These are phyloP conservation scores for Lacerta viridis DNA, from an alignment of 2,797 vertebrate genomes.

Conservation along the genomic window DNA sequence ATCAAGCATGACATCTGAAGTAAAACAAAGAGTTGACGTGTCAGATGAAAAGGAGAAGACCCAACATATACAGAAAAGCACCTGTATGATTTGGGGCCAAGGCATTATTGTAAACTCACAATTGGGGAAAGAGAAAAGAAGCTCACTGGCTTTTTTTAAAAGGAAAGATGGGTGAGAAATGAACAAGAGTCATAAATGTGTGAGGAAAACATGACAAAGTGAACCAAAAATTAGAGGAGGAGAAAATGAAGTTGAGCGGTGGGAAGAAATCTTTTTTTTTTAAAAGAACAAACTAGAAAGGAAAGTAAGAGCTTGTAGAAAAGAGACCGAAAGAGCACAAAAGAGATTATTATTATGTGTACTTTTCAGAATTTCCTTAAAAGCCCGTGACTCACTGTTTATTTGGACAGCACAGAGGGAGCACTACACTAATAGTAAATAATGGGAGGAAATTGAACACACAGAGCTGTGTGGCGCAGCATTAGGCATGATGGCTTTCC, in stretches of 20 bases:
- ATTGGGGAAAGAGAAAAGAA: background rate
- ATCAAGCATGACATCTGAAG: no score
- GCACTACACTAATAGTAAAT: accelerated
- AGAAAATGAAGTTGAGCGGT: background rate
- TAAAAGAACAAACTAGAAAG: background rate
- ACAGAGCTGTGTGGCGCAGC: background rate
- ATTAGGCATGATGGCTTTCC: background rate
- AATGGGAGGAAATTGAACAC: background rate
- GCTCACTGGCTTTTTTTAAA: background rate
- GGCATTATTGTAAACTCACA: background rate
- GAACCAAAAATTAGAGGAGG: background rate
- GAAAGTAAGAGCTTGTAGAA: background rate
- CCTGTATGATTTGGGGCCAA: background rate
- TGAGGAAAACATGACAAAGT: background rate
- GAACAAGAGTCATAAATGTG: background rate
- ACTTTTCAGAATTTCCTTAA: slow-evolving; percentile 21
- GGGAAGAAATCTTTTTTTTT: no score
- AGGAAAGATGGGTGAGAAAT: background rate
- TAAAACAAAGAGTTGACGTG: no score
- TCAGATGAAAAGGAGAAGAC: background rate
- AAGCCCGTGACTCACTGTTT: background rate
- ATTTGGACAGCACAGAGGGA: background rate
- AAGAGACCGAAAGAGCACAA: background rate
- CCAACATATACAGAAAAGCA: background rate
- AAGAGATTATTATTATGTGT: slow-evolving; percentile 5